phyloP scores from a whole-genome alignment of 2,888 invertebrate species.

The Villa cingulata region DNA sequence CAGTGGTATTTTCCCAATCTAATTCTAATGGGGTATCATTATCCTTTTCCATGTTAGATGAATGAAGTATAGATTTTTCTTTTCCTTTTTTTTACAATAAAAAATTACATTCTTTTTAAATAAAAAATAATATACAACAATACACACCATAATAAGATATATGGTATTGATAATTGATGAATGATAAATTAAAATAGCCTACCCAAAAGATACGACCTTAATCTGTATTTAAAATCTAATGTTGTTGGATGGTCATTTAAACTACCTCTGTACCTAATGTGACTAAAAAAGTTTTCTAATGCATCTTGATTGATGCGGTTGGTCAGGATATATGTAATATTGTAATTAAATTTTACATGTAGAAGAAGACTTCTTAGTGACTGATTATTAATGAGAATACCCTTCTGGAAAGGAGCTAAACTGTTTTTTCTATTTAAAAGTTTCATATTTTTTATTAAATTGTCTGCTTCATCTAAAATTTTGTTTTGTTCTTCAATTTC shows the following conservation, averaged over 20 bases:
- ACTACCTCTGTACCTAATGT: background rate
- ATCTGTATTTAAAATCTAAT: conserved; percentile 1
- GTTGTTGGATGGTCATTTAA: background rate
- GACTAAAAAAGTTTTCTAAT: background rate
- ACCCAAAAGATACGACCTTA: conserved; percentile 1
- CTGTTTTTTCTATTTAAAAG: conserved; percentile 9
- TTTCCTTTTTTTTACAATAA: too few relatives aligned
- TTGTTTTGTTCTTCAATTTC: conserved; percentile 11
- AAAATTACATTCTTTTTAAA: too few relatives aligned
- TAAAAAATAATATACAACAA: too few relatives aligned
- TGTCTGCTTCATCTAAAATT: conserved; percentile 14
- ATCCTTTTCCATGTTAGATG: too few relatives aligned
- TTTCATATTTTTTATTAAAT: background rate
- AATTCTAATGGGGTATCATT: too few relatives aligned
- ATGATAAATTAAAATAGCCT: too few relatives aligned
- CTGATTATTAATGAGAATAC: conserved; percentile 12
- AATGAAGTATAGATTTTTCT: too few relatives aligned
- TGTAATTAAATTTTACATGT: background rate
- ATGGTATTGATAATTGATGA: too few relatives aligned
- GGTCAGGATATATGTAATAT: background rate
- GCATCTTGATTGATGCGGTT: conserved; percentile 2
- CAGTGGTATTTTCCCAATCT: too few relatives aligned
- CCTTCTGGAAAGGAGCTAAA: conserved; percentile 19
- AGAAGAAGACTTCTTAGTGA: background rate
- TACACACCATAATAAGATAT: too few relatives aligned